Evolutionary conservation across 2,797 vertebrate genomes (phyloP).

Genomic region (Melanotaenia nigrans): DNA sequence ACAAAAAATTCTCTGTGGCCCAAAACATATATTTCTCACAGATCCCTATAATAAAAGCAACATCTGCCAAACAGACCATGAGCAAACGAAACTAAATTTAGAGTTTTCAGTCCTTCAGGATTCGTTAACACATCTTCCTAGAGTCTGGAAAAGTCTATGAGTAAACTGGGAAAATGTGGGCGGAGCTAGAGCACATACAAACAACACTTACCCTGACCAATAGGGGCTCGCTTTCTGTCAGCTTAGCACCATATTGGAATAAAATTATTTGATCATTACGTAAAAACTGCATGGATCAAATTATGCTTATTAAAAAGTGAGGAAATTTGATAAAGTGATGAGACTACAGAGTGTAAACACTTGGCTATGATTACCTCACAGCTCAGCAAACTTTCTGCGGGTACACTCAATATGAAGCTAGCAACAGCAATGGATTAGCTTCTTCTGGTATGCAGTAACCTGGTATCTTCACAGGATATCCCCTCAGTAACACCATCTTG

Average conservation of each 20-base stretch:
- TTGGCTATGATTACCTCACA: background rate
- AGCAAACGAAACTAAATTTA: background rate
- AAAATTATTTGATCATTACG: background rate
- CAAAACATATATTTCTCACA: background rate
- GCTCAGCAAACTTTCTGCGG: background rate
- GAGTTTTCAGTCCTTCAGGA: background rate
- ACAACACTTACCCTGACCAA: too few species aligned
- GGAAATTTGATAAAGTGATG: background rate
- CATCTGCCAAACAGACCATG: background rate
- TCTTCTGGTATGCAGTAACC: conserved; percentile 5
- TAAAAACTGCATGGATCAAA: background rate
- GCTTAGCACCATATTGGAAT: too few species aligned
- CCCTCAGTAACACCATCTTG: background rate
- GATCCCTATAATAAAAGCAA: background rate
- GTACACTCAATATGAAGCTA: background rate
- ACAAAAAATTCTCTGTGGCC: background rate
- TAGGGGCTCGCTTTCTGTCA: too few species aligned
- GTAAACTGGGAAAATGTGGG: background rate
- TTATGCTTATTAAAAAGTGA: background rate
- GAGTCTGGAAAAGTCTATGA: background rate
- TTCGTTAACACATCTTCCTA: background rate
- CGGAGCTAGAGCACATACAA: background rate
- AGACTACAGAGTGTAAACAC: background rate
- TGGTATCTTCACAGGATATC: background rate
- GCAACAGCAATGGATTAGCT: conserved; percentile 8